These are phyloP conservation scores for Philereme transversata DNA, from an alignment of 2,888 invertebrate genomes.

Conservation along the genomic window DNA sequence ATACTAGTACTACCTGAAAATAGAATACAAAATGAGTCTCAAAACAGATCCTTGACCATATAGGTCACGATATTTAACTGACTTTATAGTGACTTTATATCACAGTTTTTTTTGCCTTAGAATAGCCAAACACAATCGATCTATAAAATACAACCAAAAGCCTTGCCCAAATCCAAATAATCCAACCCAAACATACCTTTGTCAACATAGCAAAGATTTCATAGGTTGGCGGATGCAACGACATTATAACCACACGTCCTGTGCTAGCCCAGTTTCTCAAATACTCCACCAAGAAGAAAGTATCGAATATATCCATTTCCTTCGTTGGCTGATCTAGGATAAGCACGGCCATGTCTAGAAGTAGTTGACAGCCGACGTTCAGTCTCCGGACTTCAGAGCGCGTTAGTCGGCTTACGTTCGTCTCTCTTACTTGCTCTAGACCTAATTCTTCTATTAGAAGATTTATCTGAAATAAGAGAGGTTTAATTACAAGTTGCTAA, in stretches of 20 bases:
- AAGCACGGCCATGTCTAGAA: slow-evolving; percentile 93
- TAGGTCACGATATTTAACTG: background rate
- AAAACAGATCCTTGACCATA: slow-evolving; percentile 2
- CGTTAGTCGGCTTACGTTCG: slow-evolving; percentile 92
- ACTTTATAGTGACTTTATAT: background rate
- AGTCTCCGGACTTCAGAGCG: slow-evolving; percentile 94
- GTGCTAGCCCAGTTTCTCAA: slow-evolving; percentile 94
- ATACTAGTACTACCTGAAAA: slow-evolving; percentile 88
- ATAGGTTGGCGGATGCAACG: slow-evolving; percentile 96
- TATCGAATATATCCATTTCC: slow-evolving; percentile 97
- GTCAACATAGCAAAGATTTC: slow-evolving; percentile 97
- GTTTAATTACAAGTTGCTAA: background rate
- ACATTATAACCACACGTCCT: slow-evolving; percentile 93
- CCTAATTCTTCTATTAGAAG: slow-evolving; percentile 96
- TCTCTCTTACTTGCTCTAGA: slow-evolving; percentile 93
- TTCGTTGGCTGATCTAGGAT: slow-evolving; percentile 94
- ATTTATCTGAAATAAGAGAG: slow-evolving; percentile 86
- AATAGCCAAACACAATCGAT: background rate
- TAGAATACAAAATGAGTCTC: background rate
- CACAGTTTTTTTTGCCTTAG: background rate
- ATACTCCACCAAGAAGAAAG: slow-evolving; percentile 97
- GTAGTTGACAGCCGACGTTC: slow-evolving; percentile 94
- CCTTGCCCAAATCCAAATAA: slow-evolving; percentile 2
- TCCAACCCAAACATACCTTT: slow-evolving; percentile 66
- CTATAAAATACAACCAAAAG: background rate